Evolutionary conservation across 92 coral and sea anemone species (phyloP), one percentile per base, ranked within the genome.

Genomic region (Actinostola sp.): DNA sequence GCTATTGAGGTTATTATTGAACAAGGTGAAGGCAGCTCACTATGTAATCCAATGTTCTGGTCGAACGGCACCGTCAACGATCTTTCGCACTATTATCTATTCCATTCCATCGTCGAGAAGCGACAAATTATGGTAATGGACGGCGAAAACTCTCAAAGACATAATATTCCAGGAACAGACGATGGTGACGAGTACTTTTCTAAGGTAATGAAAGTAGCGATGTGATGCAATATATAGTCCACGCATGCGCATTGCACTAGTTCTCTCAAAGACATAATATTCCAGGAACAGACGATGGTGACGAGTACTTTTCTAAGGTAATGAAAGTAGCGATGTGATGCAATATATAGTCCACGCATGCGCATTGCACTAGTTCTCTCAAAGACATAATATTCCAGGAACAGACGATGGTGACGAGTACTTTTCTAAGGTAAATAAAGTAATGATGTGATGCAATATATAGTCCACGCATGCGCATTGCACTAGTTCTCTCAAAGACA

Each of bases 11-110:
- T 55, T 8, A 90, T 90, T 1, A 48, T 90, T 12, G 86, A 86
- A 0, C 81, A 90, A 54, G 96, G 96, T 11, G 96, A 90, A 61
- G 96, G 96, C 0, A 78, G 89, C 30, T 86, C 92, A 8, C 86
- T 87, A 0, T 90, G 96, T 66, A 90, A 90, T 46, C 92, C 96
- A 0, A 11, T 86, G 63, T 67, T 79, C 34, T 89, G 86, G 78
- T 61, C 59, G 51, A 61, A 81, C 3, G 84, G 76, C 26, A 29
- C 46, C 7, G 38, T 41, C 23, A 70, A 61, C 24, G 88, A 82
- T n/a, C 71, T 90, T 28, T 86, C 96, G 1, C 96, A 90, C 44
- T 90, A 86, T 44, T 90, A 77, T 56, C 59, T 77, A 66, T 90
- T 90, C 62, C 60, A 73, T 21, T 86, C 92, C 3, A 81, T 90